These are phyloP conservation scores for Coptodon rendalli DNA, from an alignment of 2,113 vertebrate species.

Conservation along the genomic window DNA sequence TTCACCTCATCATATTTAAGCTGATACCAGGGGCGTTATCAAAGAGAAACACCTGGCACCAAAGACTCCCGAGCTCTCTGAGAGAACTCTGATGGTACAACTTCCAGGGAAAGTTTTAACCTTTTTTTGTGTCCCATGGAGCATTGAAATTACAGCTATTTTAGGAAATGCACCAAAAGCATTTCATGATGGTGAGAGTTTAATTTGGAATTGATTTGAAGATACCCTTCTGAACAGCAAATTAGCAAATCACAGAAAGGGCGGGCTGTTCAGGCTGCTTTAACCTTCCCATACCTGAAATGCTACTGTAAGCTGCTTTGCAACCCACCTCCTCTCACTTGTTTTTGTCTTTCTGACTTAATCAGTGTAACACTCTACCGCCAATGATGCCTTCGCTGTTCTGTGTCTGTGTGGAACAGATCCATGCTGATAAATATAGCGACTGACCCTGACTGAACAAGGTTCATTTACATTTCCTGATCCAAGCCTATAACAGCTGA, in stretches of 20 bases:
- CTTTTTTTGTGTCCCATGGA: not conserved
- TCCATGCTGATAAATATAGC: not conserved
- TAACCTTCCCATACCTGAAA: too few species aligned
- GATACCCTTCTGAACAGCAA: not conserved
- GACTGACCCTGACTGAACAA: fast-evolving
- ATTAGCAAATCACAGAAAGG: not conserved
- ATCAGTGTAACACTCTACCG: fast-evolving
- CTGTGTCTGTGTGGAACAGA: not conserved
- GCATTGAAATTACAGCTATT: not conserved
- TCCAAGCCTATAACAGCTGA: fast-evolving
- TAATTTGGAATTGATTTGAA: not conserved
- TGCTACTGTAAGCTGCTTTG: not conserved
- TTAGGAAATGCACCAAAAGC: not conserved
- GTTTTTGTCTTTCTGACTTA: not conserved
- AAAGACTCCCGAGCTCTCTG: not conserved
- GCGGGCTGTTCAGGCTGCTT: not conserved
- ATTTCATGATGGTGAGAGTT: not conserved
- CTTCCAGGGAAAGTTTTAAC: not conserved
- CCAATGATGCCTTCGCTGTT: fast-evolving
- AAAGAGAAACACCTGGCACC: fast-evolving
- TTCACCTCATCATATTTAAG: not conserved
- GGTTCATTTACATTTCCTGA: not conserved
- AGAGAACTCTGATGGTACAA: not conserved
- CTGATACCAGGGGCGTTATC: not conserved
- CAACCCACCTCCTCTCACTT: not conserved